Evolutionary conservation across 2,113 vertebrate genomes (phyloP), one percentile per base, ranked within the genome.

Genomic region (Hepsetus odoe): DNA sequence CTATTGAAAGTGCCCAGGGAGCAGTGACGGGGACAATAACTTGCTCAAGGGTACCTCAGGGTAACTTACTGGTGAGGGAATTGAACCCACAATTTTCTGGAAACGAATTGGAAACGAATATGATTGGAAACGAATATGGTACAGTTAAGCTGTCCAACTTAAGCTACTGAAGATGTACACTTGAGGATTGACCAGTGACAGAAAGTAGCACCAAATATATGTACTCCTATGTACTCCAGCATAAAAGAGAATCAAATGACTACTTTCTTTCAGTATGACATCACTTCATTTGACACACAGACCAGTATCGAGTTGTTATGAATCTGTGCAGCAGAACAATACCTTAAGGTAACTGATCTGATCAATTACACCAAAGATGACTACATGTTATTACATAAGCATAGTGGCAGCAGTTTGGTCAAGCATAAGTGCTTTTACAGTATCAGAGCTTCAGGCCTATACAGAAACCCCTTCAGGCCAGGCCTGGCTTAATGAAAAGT

Each of bases 381-480:
- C n/a, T 62, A n/a, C 35, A 77, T 74, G 79, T 75, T 74, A 74
- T 79, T 40, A 42, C 44, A 67, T 80, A 71, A 32, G 55, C 22
- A 20, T 58, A 64, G 59, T 65, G 22, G 26, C 62, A 40, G 18
- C n/a, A 26, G 64, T 65, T n/a, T 40, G 65, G 16, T 18, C 51
- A 69, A 32, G 26, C 16, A 9, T 77, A 18, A 62, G 18, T 24
- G 59, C 18, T 30, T 62, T 58, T 35, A 44, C 24, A 32, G 58
- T 46, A 74, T 61, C 35, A 44, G 46, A 55, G 51, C 49, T 67
- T 62, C 72, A 72, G 56, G 40, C 44, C 40, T 88, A 87, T 86
- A 88, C 85, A 89, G 90, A 93, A 92, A 90, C 84, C 85, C 88
- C 89, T 90, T 81, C 88, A 82, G 87, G 89, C 87, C 86, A 86